Percentiles rank a stretch among this genome's conserved stretches.
phyloP scores from a whole-genome alignment of 2,797 vertebrate species.

The Oceanodroma leucorhoa region DNA sequence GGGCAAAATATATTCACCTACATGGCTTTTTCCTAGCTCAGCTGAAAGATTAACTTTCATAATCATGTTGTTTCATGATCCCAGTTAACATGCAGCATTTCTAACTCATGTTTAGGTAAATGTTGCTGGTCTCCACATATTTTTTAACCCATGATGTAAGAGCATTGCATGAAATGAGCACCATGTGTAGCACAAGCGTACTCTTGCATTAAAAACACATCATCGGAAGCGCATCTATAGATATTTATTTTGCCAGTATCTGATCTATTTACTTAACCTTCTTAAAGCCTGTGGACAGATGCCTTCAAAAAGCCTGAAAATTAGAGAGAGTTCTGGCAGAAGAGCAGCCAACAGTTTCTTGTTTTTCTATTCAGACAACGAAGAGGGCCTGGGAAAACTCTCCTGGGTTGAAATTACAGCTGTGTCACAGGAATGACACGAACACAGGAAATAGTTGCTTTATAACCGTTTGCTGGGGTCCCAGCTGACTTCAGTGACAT shows the following conservation, averaged over 20 bases:
- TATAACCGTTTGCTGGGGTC: not conserved
- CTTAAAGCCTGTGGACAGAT: not conserved
- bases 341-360: not conserved
- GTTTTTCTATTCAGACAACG: not conserved
- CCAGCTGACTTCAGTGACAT: not conserved
- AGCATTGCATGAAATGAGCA: not conserved
- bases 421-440: not conserved
- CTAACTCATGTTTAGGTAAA: not conserved
- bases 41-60: not conserved
- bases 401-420: not conserved
- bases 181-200: not conserved
- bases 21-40: not conserved
- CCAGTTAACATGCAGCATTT: not conserved
- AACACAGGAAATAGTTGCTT: not conserved
- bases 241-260: not conserved
- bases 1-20: not conserved
- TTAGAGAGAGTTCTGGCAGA: not conserved
- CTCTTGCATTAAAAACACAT: not conserved
- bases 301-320: not conserved
- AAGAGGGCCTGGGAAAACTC: conserved; percentile 31
- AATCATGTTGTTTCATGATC: not conserved
- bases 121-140: not conserved
- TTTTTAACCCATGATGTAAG: not conserved
- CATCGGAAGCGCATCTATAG: not conserved
- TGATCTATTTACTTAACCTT: not conserved